phyloP scores from a whole-genome alignment of 2,888 invertebrate genomes.

The Drosophila ustulata region DNA sequence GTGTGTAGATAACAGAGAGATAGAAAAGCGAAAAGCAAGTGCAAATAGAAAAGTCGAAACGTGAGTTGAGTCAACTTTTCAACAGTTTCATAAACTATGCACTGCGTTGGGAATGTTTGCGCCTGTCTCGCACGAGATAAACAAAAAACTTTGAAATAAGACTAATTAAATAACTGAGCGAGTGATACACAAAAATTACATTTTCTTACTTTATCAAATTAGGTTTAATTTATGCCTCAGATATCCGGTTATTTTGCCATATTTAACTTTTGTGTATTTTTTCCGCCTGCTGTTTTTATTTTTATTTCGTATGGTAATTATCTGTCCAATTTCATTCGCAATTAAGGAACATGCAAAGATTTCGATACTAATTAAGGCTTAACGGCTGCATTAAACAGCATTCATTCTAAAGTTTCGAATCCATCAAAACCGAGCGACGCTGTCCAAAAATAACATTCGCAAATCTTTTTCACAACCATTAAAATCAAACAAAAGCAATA shows the following conservation, averaged over 20 bases:
- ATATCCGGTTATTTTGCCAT: conserved; percentile 12
- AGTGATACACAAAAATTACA: conserved; percentile 3
- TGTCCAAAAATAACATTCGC: conserved; percentile 38
- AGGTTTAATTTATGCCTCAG: conserved; percentile 6
- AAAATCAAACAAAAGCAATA: conserved; percentile 42
- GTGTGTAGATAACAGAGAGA: conserved; percentile 20
- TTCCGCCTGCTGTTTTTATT: conserved; percentile 1
- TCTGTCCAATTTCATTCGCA: conserved; percentile 22
- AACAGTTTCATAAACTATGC: conserved; percentile 46
- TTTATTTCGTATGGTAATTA: conserved; percentile 28
- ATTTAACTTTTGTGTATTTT: background rate
- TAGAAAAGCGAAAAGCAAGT: conserved; percentile 74
- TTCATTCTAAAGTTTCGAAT: conserved; percentile 27
- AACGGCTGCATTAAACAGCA: conserved; percentile 28
- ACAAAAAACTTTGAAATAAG: conserved; percentile 1
- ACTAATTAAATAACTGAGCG: conserved; percentile 2
- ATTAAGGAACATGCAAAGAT: conserved; percentile 5
- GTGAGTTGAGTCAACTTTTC: conserved; percentile 63
- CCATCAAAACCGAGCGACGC: conserved; percentile 22
- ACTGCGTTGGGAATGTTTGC: conserved; percentile 34
- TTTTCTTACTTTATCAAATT: conserved; percentile 3
- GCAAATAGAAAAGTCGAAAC: conserved; percentile 67
- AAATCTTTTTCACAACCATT: conserved; percentile 49
- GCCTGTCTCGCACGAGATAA: conserved; percentile 36
- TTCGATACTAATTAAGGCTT: conserved; percentile 28